These are phyloP conservation scores for Zhuqinia jingwanae DNA, from an alignment of 2,888 invertebrate genomes.

Conservation along the genomic window DNA sequence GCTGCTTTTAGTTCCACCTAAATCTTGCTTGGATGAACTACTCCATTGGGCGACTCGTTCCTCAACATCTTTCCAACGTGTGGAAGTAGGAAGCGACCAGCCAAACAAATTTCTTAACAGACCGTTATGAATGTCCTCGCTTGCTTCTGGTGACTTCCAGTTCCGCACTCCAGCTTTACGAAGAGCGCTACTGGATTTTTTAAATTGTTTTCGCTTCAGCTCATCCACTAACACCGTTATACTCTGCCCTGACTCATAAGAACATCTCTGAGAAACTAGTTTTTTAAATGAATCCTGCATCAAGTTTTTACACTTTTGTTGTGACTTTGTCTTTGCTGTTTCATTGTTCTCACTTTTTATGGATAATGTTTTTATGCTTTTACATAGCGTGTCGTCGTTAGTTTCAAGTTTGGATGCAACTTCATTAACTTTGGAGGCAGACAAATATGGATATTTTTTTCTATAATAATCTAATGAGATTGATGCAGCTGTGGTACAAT, in stretches of 20 bases:
- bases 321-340: neutral
- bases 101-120: conserved; percentile 54
- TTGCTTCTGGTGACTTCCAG: conserved; percentile 51
- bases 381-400: conserved; percentile 7
- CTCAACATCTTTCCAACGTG: conserved; percentile 67
- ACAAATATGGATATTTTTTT: conserved; percentile 1
- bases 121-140: conserved; percentile 34
- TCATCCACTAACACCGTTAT: conserved; percentile 31
- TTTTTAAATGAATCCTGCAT: conserved; percentile 38
- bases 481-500: neutral
- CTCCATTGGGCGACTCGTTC: conserved; percentile 33
- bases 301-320: neutral
- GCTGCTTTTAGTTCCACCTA: neutral
- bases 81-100: conserved; percentile 60
- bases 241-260: conserved; percentile 35
- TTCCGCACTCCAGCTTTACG: conserved; percentile 58
- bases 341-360: conserved; percentile 26
- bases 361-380: conserved; percentile 47
- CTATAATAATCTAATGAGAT: conserved; percentile 9
- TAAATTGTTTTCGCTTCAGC: conserved; percentile 10
- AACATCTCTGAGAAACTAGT: conserved; percentile 23
- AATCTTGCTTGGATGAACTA: neutral
- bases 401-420: neutral
- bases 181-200: conserved; percentile 52
- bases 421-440: neutral